Conservation (phyloP, 2,888 invertebrate genomes). For the Drosophila imparisetae region DNA sequence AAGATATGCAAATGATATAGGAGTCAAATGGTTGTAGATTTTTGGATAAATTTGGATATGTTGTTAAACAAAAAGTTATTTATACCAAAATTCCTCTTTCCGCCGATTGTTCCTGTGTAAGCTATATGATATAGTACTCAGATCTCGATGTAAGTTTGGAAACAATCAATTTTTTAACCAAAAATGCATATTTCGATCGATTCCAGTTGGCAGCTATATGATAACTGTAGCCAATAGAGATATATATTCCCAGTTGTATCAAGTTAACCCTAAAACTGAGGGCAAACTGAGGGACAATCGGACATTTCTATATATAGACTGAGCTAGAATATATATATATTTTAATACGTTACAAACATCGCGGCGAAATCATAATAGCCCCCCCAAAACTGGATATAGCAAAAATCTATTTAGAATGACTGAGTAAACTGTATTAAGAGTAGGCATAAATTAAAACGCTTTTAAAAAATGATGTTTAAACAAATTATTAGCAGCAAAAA, state of each 20-base stretch:
- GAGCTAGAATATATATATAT: not conserved
- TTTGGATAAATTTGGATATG: too few relatives aligned
- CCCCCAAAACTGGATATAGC: not conserved
- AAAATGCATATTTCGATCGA: too few relatives aligned
- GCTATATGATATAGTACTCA: not conserved
- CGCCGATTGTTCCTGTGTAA: not conserved
- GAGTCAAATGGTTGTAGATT: too few relatives aligned
- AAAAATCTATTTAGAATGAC: not conserved
- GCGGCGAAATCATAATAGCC: not conserved
- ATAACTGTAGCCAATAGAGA: not conserved
- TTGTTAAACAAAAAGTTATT: not conserved
- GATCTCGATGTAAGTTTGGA: too few relatives aligned
- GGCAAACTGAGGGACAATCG: not conserved
- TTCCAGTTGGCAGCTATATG: not conserved
- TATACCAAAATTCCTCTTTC: not conserved
- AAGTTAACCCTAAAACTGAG: not conserved
- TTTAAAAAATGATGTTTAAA: slow-evolving; percentile 56
- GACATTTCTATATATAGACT: not conserved
- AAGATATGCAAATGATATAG: too few relatives aligned
- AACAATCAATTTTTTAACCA: too few relatives aligned
- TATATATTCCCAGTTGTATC: not conserved
- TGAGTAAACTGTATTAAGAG: slow-evolving; percentile 38
- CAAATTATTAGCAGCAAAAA: slow-evolving; percentile 62
- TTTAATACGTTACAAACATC: not conserved
- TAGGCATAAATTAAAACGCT: slow-evolving; percentile 44